phyloP scores from a whole-genome alignment of 2,797 vertebrate genomes.

The Enteromius treurensis region DNA sequence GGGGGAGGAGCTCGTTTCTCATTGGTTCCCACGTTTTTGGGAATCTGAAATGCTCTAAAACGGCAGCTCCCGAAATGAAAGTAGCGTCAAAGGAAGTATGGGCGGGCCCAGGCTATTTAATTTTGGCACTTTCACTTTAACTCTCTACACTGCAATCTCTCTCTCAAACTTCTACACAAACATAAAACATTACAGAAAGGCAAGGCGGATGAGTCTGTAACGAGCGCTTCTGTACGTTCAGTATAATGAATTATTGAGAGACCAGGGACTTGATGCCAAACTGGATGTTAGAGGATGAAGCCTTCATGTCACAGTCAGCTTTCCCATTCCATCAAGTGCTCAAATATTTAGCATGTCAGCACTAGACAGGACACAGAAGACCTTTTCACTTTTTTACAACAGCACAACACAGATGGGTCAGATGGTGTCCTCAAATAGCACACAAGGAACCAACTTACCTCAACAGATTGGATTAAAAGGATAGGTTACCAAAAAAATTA shows the following conservation, averaged over 20 bases:
- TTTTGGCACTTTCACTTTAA: neutral
- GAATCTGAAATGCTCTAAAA: no score
- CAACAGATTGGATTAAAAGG: neutral
- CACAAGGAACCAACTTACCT: neutral
- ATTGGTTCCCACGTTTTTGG: no score
- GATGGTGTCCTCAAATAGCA: neutral
- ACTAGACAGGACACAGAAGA: constrained; percentile 31
- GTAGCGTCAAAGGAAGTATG: no score
- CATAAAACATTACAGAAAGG: constrained; percentile 32
- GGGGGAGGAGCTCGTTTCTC: no score
- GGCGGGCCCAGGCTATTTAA: no score
- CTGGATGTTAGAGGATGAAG: constrained; percentile 51
- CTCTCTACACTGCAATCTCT: constrained; percentile 8
- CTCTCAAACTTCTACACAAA: constrained; percentile 10
- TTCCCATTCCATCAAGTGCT: constrained; percentile 53
- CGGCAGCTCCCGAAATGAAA: no score
- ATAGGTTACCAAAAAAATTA: neutral
- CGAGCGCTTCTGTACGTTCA: constrained; percentile 59
- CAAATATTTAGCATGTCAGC: constrained; percentile 69
- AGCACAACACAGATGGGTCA: constrained; percentile 20
- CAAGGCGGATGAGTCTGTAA: constrained; percentile 59
- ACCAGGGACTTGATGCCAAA: constrained; percentile 57
- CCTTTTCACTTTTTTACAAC: constrained; percentile 18
- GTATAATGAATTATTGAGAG: constrained; percentile 69
- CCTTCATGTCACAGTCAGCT: constrained; percentile 48